A percentile compares a stretch with the other conserved stretches of the same genome.
Conservation (phyloP, 2,113 vertebrate genomes). For the Oryzias woworae region DNA sequence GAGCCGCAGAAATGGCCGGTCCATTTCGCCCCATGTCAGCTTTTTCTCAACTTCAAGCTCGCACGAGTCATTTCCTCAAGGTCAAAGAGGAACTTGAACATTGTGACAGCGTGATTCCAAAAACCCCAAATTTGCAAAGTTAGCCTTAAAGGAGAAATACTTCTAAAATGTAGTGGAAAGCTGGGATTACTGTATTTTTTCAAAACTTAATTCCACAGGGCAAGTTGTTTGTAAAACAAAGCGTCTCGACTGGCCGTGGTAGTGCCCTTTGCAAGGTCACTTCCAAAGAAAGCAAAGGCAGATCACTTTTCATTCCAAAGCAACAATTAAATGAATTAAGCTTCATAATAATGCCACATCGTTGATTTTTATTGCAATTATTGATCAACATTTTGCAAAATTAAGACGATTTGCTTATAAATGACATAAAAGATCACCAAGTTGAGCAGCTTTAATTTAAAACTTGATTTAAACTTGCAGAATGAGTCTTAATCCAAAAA, state of each 20-base stretch:
- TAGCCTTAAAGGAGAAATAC: no score
- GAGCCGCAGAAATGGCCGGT: background rate
- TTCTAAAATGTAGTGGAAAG: no score
- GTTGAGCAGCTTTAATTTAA: no score
- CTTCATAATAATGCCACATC: background rate
- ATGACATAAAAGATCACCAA: constrained; percentile 37
- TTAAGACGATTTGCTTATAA: no score
- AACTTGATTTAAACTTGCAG: background rate
- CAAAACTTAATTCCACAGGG: background rate
- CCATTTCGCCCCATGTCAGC: constrained; percentile 45
- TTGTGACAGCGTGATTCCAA: no score
- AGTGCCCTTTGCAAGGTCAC: constrained; percentile 63
- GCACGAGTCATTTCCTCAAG: constrained; percentile 51
- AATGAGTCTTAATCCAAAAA: no score
- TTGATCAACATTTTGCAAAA: background rate
- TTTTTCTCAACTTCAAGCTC: constrained; percentile 11
- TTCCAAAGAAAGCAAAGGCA: background rate
- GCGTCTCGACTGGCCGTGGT: no score
- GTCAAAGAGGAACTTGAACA: constrained; percentile 24
- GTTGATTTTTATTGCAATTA: background rate
- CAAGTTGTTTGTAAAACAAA: background rate
- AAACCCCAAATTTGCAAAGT: no score
- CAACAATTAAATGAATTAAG: background rate
- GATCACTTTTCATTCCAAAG: background rate
- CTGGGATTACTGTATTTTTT: background rate